These are phyloP conservation scores for Gryllus bimaculatus DNA, from an alignment of 1,140 invertebrate genomes.

Conservation along the genomic window DNA sequence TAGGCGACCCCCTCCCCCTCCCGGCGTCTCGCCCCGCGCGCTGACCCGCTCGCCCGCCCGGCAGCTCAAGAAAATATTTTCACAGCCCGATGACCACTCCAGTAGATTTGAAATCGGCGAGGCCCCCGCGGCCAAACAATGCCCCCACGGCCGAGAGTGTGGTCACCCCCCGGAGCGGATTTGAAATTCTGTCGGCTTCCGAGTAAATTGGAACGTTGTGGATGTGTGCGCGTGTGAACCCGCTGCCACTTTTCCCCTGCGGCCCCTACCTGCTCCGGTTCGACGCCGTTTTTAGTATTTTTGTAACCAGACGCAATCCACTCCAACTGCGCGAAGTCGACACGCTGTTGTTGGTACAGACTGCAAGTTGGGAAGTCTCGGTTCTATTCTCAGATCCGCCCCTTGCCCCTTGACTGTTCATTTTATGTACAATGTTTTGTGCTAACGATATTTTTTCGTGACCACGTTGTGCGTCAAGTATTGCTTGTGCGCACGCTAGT, in stretches of 20 bases:
- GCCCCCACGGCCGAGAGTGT: too few relatives aligned
- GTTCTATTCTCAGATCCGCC: not conserved
- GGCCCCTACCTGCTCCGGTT: not conserved
- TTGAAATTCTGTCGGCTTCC: not conserved
- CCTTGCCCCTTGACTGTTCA: not conserved
- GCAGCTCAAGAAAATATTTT: not conserved
- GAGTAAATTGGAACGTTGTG: not conserved
- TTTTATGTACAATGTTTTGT: not conserved
- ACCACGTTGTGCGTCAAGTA: too few relatives aligned
- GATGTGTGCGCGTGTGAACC: not conserved
- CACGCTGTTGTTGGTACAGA: not conserved
- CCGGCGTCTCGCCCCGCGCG: too few relatives aligned
- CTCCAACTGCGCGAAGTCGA: not conserved
- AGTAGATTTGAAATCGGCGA: conserved; percentile 4
- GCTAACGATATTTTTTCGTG: not conserved
- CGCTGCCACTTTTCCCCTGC: too few relatives aligned
- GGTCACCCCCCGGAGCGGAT: not conserved
- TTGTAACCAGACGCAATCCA: not conserved
- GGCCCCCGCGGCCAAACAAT: not conserved
- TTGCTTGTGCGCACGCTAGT: too few relatives aligned
- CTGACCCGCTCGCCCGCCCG: not conserved
- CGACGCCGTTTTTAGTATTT: not conserved
- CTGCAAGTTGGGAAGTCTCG: not conserved
- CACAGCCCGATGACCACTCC: conserved; percentile 2
- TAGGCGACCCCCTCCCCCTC: not conserved